Percentiles rank a stretch among this genome's conserved stretches.
phyloP scores from a whole-genome alignment of 2,113 vertebrate species.

The Tupaia tana region DNA sequence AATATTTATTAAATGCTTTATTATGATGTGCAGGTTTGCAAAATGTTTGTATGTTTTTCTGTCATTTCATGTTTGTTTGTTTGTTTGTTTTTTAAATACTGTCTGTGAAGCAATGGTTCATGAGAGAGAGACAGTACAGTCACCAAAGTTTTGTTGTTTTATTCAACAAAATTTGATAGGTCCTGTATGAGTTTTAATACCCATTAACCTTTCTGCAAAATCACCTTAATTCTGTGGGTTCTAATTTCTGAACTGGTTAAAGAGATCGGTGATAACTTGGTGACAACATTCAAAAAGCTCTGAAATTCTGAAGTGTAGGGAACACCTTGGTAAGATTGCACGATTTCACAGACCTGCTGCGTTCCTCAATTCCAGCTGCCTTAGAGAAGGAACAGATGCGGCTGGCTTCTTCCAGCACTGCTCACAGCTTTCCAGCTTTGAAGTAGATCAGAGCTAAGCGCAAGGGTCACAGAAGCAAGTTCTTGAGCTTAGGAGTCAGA shows the following conservation, averaged over 20 bases:
- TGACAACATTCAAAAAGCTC: background rate
- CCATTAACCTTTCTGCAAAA: background rate
- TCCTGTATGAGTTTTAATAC: background rate
- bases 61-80: background rate
- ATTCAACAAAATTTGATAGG: background rate
- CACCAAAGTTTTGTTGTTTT: background rate
- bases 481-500: background rate
- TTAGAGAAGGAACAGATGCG: background rate
- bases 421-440: background rate
- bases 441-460: background rate
- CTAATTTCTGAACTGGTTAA: background rate
- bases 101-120: background rate
- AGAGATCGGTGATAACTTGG: background rate
- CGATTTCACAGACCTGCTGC: no score
- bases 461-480: background rate
- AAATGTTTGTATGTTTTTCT: conserved; percentile 68
- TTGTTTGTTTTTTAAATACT: background rate
- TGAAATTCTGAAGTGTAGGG: background rate
- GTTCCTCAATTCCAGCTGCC: background rate
- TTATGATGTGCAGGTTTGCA: conserved; percentile 73
- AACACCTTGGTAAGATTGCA: background rate
- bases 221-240: background rate
- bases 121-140: background rate
- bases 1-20: conserved; percentile 76
- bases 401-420: background rate